A percentile compares a stretch with the other conserved stretches of the same genome.
Conservation (phyloP, 1,140 invertebrate genomes). For the Epicauta chinensis region DNA sequence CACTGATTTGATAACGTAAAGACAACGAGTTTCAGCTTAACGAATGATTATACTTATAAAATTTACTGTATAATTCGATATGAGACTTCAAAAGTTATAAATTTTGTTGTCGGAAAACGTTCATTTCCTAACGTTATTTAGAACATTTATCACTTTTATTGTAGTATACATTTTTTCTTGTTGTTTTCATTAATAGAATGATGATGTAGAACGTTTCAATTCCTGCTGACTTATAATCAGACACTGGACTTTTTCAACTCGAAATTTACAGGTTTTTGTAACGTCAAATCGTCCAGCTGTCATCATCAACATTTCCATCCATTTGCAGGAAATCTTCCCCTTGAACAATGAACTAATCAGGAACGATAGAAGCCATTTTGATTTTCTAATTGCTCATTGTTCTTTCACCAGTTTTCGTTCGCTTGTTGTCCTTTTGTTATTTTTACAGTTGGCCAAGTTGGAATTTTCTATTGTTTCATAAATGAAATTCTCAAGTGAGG, state of each 20-base stretch:
- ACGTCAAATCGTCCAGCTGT: too few species aligned
- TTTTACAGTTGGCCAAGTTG: constrained; percentile 10
- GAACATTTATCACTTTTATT: too few species aligned
- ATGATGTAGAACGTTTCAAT: too few species aligned
- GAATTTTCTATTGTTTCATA: constrained; percentile 9
- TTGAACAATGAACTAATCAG: constrained; percentile 6
- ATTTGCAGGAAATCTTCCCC: too few species aligned
- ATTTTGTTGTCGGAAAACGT: background rate
- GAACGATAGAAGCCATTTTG: constrained; percentile 15
- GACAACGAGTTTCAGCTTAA: background rate
- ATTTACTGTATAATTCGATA: constrained; percentile 1
- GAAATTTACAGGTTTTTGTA: too few species aligned
- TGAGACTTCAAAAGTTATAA: constrained; percentile 2
- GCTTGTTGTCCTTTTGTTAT: constrained; percentile 12
- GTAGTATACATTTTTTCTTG: too few species aligned
- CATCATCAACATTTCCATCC: too few species aligned
- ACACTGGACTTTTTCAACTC: too few species aligned
- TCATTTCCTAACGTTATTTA: too few species aligned
- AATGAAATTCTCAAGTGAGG: constrained; percentile 5
- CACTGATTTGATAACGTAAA: constrained; percentile 6
- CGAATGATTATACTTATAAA: background rate
- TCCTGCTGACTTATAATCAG: too few species aligned
- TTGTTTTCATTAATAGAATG: too few species aligned
- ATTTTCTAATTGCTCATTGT: constrained; percentile 16
- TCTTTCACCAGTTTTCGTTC: constrained; percentile 9